phyloP scores from a whole-genome alignment of 1,140 invertebrate species.

The Aphelinus certus region DNA sequence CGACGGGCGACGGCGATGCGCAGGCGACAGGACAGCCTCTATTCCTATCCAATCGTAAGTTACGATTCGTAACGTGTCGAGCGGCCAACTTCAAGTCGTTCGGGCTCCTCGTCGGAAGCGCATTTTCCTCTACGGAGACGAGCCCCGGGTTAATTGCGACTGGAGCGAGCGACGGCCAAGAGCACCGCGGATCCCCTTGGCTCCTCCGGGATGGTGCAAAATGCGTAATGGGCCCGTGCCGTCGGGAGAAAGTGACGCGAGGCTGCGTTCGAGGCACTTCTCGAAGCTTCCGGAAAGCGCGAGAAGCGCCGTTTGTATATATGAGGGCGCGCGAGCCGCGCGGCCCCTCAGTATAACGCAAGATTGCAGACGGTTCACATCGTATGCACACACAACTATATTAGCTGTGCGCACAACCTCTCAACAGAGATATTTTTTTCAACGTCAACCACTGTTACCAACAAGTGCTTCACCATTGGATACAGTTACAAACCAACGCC shows the following conservation, averaged over 20 bases:
- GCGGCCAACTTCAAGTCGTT: constrained; percentile 14
- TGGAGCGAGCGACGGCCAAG: too few species aligned
- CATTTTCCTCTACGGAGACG: too few species aligned
- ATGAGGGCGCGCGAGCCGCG: constrained; percentile 51
- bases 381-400: neutral
- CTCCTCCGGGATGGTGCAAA: too few species aligned
- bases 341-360: constrained; percentile 56
- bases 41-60: constrained; percentile 1
- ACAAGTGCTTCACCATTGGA: neutral
- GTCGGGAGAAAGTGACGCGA: neutral
- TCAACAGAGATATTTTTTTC: too few species aligned
- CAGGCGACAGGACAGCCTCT: too few species aligned
- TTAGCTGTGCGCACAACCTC: too few species aligned
- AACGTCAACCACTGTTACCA: too few species aligned
- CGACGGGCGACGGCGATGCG: too few species aligned
- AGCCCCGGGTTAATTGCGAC: too few species aligned
- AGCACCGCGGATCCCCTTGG: too few species aligned
- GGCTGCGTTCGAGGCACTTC: constrained; percentile 49
- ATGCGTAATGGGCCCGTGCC: too few species aligned
- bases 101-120: neutral
- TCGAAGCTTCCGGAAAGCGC: constrained; percentile 62
- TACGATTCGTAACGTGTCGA: neutral
- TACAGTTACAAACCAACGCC: constrained; percentile 2
- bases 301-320: constrained; percentile 58
- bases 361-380: constrained; percentile 39